Conservation (phyloP, 1,140 invertebrate genomes). For the Lysiphlebus fabarum region DNA sequence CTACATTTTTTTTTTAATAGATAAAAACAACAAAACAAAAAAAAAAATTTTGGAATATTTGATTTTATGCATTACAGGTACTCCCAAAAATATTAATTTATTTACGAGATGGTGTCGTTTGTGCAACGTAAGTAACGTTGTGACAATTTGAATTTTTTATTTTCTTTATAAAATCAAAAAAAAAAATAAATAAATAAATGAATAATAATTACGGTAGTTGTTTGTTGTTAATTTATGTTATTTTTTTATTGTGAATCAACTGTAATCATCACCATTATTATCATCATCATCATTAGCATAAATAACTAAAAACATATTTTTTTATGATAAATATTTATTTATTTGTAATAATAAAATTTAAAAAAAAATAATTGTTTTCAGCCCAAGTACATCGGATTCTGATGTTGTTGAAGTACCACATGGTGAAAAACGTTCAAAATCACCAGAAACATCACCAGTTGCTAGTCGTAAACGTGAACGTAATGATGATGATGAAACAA, state of each 20-base stretch:
- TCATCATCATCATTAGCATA: neutral
- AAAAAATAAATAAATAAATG: neutral
- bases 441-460: conserved; percentile 14
- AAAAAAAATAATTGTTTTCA: conserved; percentile 18
- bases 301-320: too few relatives aligned
- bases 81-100: conserved; percentile 51
- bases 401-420: neutral
- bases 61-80: conserved; percentile 55
- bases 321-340: neutral
- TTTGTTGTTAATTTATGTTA: conserved; percentile 11
- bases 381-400: conserved; percentile 14
- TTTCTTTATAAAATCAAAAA: neutral
- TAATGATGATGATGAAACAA: conserved; percentile 37
- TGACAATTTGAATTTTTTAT: conserved; percentile 27
- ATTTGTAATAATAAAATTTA: neutral
- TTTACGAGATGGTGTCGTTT: conserved; percentile 44
- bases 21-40: neutral
- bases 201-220: neutral
- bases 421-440: conserved; percentile 5
- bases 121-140: conserved; percentile 52
- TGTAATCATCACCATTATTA: neutral
- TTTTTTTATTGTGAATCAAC: neutral
- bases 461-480: conserved; percentile 44
- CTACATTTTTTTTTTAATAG: too few relatives aligned
- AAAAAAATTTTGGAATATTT: conserved; percentile 43